phyloP scores from a whole-genome alignment of 1,140 invertebrate genomes.

The Platorchestia sp. region DNA sequence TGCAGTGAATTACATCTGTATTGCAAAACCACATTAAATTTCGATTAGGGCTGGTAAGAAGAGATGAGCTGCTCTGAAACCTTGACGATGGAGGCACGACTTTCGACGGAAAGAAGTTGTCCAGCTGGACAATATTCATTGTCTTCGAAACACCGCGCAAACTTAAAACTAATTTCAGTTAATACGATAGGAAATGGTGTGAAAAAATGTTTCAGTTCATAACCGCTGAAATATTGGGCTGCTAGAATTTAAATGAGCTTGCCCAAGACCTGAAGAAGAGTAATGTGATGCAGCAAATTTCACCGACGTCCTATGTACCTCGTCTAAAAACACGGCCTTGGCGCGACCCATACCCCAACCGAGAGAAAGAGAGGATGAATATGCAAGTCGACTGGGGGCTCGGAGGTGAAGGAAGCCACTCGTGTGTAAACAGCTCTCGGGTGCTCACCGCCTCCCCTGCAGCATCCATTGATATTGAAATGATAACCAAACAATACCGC shows the following conservation, averaged over 20 bases:
- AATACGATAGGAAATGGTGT: neutral
- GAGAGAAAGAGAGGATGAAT: constrained; percentile 17
- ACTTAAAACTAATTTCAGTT: neutral
- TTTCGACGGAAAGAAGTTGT: neutral
- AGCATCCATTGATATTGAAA: constrained; percentile 50
- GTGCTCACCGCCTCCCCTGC: neutral
- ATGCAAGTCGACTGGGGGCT: neutral
- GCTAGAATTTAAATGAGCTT: neutral
- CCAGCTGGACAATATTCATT: neutral
- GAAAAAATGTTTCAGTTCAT: neutral
- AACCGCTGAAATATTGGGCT: neutral
- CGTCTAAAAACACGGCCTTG: constrained; percentile 1
- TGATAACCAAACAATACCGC: constrained; percentile 41
- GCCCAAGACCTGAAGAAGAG: neutral
- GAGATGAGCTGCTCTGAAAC: neutral
- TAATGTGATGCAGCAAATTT: constrained; percentile 35
- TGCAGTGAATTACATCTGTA: neutral
- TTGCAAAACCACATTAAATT: neutral
- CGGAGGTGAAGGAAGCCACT: constrained; percentile 43
- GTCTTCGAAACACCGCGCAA: neutral
- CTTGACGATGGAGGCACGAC: neutral
- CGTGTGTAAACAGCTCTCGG: constrained; percentile 43
- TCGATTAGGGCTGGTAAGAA: neutral
- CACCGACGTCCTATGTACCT: neutral
- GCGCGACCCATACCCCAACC: neutral